A percentile compares a stretch with the other conserved stretches of the same genome.
Evolutionary conservation across 2,888 invertebrate genomes (phyloP).

Genomic region (Penaeus monodon): DNA sequence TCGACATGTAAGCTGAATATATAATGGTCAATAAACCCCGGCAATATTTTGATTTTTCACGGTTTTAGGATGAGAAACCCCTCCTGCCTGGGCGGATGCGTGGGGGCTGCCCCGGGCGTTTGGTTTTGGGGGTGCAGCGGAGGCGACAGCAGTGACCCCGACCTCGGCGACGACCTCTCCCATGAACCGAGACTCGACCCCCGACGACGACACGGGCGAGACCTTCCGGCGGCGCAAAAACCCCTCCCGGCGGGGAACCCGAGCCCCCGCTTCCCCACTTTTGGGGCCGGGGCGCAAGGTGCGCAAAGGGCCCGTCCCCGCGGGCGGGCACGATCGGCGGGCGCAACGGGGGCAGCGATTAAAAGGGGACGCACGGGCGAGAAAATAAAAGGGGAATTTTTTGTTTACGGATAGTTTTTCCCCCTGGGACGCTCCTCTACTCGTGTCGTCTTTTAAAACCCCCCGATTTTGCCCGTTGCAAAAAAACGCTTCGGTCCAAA

Average conservation of each 20-base stretch:
- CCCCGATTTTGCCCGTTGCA: too few species aligned
- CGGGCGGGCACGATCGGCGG: background rate
- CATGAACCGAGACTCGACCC: conserved; percentile 62
- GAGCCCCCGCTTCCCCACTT: background rate
- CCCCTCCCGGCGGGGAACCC: conserved; percentile 38
- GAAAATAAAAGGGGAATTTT: too few species aligned
- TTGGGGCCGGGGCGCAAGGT: conserved; percentile 17
- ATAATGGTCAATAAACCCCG: background rate
- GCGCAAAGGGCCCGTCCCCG: background rate
- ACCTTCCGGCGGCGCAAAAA: conserved; percentile 54
- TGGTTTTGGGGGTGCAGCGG: conserved; percentile 58
- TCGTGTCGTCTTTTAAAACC: too few species aligned
- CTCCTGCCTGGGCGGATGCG: conserved; percentile 32
- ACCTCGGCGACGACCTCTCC: conserved; percentile 65
- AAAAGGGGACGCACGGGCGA: too few species aligned
- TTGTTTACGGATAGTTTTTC: too few species aligned
- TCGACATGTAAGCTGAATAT: background rate
- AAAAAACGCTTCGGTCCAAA: too few species aligned
- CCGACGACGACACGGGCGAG: conserved; percentile 48
- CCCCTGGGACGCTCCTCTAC: too few species aligned
- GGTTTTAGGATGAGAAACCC: conserved; percentile 54
- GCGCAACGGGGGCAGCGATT: background rate
- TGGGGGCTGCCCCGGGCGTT: conserved; percentile 34
- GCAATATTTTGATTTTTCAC: background rate
- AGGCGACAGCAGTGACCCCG: conserved; percentile 62